Conservation (phyloP, 2,797 vertebrate species). For the Melanogrammus aeglefinus region DNA sequence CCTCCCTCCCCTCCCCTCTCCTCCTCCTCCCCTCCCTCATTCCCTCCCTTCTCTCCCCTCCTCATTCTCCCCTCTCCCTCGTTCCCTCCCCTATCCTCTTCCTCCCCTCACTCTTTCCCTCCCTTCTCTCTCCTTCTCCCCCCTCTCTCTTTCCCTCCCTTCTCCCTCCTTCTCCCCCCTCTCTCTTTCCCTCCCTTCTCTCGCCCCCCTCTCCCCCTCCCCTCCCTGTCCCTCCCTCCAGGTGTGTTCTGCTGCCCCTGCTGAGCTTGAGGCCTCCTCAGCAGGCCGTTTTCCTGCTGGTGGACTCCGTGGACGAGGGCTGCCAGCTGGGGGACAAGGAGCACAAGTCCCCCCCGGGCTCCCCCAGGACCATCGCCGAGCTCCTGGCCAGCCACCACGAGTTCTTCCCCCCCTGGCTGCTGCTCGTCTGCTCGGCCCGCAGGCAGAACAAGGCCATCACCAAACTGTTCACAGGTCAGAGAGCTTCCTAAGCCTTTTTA, state of each 20-base stretch:
- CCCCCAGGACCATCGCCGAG: slow-evolving; percentile 88
- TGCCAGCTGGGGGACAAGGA: slow-evolving; percentile 82
- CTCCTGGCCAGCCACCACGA: slow-evolving; percentile 92
- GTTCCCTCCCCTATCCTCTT: no score
- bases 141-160: not conserved
- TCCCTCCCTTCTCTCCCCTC: not conserved
- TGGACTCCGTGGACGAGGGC: slow-evolving; percentile 95
- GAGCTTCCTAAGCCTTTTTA: not conserved
- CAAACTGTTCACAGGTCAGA: slow-evolving; percentile 90
- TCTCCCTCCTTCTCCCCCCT: slow-evolving; percentile 37
- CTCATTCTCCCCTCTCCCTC: not conserved
- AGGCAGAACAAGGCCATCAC: slow-evolving; percentile 96
- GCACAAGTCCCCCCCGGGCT: slow-evolving; percentile 72
- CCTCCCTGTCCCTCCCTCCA: slow-evolving; percentile 43
- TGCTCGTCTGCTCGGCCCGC: slow-evolving; percentile 92
- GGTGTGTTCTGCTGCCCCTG: slow-evolving; percentile 91
- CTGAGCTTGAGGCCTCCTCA: slow-evolving; percentile 85
- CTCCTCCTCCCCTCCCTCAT: not conserved
- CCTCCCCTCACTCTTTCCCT: not conserved
- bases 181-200: not conserved
- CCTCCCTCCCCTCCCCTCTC: slow-evolving; percentile 44
- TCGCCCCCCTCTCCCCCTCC: not conserved
- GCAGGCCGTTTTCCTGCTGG: slow-evolving; percentile 87
- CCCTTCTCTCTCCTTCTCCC: not conserved
- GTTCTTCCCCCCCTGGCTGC: slow-evolving; percentile 94